phyloP scores from a whole-genome alignment of 2,113 vertebrate species.

The Gyps fulvus region DNA sequence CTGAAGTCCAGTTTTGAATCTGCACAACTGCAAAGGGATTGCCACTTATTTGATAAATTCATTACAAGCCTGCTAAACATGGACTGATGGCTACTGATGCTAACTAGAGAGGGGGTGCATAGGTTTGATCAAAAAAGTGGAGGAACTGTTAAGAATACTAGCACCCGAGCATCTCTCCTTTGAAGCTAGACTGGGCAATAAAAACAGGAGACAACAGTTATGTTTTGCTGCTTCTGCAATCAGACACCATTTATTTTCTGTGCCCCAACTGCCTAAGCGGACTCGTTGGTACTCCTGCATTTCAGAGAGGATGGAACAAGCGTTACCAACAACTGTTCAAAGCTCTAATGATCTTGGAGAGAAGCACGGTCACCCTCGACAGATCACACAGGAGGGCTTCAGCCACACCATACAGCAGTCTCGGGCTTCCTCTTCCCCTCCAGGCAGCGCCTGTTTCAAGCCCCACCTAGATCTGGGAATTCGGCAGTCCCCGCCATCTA shows the following conservation, averaged over 20 bases:
- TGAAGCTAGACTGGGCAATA: not conserved
- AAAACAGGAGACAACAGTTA: not conserved
- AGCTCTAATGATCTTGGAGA: not conserved
- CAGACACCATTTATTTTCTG: not conserved
- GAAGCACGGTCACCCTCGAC: not conserved
- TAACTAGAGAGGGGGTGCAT: not conserved
- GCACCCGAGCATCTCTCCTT: not conserved
- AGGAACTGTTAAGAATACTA: not conserved
- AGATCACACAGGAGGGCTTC: not conserved
- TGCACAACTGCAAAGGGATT: not conserved
- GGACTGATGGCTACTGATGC: not conserved
- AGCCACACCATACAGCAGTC: not conserved
- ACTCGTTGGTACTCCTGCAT: rapidly evolving
- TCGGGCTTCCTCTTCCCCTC: not conserved
- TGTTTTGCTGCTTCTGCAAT: not conserved
- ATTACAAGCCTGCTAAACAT: not conserved
- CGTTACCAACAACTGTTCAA: not conserved
- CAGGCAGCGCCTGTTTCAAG: not conserved
- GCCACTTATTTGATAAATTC: not conserved
- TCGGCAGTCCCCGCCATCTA: not conserved
- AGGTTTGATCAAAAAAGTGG: not conserved
- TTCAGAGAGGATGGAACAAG: not conserved
- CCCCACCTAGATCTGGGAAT: not conserved
- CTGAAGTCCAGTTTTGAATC: not conserved
- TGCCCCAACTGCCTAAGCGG: not conserved